Evolutionary conservation across 2,113 vertebrate species (phyloP), one percentile per base, ranked within the genome.

Genomic region (Corvus cornix): DNA sequence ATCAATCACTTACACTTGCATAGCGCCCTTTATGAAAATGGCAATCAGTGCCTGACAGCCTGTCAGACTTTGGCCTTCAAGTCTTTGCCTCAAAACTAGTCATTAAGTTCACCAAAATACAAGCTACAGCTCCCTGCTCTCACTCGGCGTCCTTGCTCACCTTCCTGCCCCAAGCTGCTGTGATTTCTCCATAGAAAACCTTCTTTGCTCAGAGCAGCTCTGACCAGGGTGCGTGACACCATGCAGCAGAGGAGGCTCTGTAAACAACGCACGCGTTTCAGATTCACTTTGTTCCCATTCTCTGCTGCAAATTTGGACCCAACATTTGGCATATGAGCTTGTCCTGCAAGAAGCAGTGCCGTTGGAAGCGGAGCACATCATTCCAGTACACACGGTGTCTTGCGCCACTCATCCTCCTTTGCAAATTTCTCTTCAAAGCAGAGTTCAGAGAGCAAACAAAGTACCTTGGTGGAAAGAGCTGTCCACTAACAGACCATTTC

Each of bases 61-160:
- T 98, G 98, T 97, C 97, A 98, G 97, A 94, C 91, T 90, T 84
- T 81, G 96, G 98, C 97, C 98, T 97, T 97, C 97, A 94, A 95
- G 75, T 87, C 92, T 79, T 90, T 91, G 90, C 94, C 90, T 96
- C 96, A 73, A 88, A 97, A 93, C 95, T 95, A 95, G 93, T 97
- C 96, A 96, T 96, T 97, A 98, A 89, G 90, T 91, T 95, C 94
- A 96, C 91, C 95, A 93, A 97, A 97, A 95, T 75, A 92, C 91
- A 97, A 95, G 90, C 91, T 92, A 44, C 87, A 66, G 77, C 88
- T 95, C 78, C 62, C 66, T 63, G 78, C 72, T 68, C 85, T 94
- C 37, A 0, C 87, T 92, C 44, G 0, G 16, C 0, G 1, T 73
- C 80, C 81, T 87, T 55, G 74, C 96, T 95, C 95, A 93, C 97